Evolutionary conservation across 2,888 invertebrate genomes (phyloP).

Genomic region (Leucania comma): DNA sequence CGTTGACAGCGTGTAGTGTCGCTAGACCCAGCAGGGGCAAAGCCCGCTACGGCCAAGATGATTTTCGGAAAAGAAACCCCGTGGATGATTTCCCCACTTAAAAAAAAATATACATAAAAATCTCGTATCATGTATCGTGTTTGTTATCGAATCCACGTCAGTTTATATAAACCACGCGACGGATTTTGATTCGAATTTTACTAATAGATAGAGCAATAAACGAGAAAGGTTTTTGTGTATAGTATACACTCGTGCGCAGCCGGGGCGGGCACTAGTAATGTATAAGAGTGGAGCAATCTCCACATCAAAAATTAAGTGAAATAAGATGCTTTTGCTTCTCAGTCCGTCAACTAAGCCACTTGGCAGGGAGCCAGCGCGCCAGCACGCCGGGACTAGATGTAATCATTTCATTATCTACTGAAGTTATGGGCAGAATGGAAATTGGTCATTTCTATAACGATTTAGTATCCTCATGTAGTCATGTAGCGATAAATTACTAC

Average conservation of each 20-base stretch:
- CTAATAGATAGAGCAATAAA: too few species aligned
- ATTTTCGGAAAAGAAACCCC: too few species aligned
- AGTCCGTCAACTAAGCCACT: constrained; percentile 2
- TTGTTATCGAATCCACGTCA: too few species aligned
- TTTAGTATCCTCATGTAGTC: constrained; percentile 12
- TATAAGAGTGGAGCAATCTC: neutral
- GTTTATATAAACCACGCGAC: too few species aligned
- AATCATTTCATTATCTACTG: constrained; percentile 33
- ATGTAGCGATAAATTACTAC: constrained; percentile 1
- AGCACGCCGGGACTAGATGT: constrained; percentile 21
- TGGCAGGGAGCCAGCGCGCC: constrained; percentile 36
- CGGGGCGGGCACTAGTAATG: neutral
- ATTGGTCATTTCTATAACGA: constrained; percentile 38
- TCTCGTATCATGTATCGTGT: too few species aligned
- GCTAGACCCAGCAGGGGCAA: too few species aligned
- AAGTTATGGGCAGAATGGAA: constrained; percentile 41
- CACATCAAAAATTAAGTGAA: constrained; percentile 16
- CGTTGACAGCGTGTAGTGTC: too few species aligned
- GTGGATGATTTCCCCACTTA: too few species aligned
- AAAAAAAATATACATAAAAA: too few species aligned
- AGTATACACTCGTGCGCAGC: too few species aligned
- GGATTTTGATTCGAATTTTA: too few species aligned
- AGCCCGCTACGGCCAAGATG: too few species aligned
- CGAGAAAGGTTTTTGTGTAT: neutral
- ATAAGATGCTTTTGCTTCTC: neutral